Evolutionary conservation across 2,797 vertebrate genomes (phyloP).

Genomic region (Clangula hyemalis): DNA sequence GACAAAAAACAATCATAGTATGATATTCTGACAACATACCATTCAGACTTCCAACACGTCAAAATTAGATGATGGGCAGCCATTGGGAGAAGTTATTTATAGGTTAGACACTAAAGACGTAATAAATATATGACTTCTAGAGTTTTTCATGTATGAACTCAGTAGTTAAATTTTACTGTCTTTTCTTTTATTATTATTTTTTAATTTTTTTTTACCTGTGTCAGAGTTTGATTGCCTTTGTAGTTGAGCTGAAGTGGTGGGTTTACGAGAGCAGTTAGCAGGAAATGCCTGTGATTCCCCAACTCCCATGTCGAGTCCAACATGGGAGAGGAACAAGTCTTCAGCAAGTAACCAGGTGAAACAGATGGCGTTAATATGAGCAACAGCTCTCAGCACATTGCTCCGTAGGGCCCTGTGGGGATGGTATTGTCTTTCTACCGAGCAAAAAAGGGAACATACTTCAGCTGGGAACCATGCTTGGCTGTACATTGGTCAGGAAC

Average conservation of each 20-base stretch:
- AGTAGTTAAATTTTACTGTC: background rate
- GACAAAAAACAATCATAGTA: background rate
- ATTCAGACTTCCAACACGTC: background rate
- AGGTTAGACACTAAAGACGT: background rate
- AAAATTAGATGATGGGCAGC: background rate
- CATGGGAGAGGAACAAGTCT: background rate
- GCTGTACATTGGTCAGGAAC: accelerated
- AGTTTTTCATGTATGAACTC: accelerated
- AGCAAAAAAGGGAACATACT: background rate
- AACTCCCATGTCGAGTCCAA: background rate
- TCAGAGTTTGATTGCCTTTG: accelerated
- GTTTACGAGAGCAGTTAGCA: accelerated
- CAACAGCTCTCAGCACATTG: background rate
- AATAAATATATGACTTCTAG: background rate
- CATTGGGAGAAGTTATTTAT: background rate
- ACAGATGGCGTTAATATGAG: accelerated
- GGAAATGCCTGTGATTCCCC: background rate
- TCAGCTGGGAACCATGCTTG: accelerated
- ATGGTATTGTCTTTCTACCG: background rate
- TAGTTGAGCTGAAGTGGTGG: background rate
- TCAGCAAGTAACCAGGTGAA: background rate
- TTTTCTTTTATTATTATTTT: background rate
- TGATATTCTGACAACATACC: background rate
- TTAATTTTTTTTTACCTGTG: no score
- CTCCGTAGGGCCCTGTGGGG: background rate